Conservation (phyloP, 2,888 invertebrate genomes). For the Ectemnius cavifrons region DNA sequence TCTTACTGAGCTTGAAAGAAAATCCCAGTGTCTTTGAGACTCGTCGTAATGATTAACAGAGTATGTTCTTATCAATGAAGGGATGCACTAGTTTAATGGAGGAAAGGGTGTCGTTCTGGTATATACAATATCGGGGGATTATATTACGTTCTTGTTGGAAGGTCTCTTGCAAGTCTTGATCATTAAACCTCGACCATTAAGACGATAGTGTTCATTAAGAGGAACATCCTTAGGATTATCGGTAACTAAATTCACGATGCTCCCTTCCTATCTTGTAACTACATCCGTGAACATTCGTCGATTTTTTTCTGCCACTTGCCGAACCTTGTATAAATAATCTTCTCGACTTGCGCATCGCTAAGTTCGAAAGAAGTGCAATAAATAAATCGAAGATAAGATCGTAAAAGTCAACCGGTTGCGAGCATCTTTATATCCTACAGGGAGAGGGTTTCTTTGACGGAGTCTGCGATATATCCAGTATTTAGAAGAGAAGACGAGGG, state of each 20-base stretch:
- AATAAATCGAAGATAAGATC: constrained; percentile 1
- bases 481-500: background rate
- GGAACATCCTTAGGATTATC: constrained; percentile 54
- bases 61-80: too few species aligned
- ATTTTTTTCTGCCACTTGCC: background rate
- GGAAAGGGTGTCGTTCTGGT: too few species aligned
- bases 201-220: constrained; percentile 55
- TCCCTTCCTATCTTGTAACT: constrained; percentile 24
- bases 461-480: background rate
- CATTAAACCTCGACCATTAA: constrained; percentile 58
- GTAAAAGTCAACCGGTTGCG: background rate
- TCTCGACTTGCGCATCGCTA: background rate
- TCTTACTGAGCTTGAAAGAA: constrained; percentile 32
- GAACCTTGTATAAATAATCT: background rate
- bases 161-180: constrained; percentile 48
- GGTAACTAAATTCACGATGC: constrained; percentile 35
- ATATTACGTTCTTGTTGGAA: too few species aligned
- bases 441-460: background rate
- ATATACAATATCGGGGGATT: too few species aligned
- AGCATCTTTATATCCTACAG: background rate
- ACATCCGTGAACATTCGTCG: background rate
- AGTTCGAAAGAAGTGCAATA: constrained; percentile 3
- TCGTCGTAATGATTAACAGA: too few species aligned
- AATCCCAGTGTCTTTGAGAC: background rate
- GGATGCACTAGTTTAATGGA: too few species aligned